Evolutionary conservation across 2,797 vertebrate species (phyloP).

Genomic region (Aplochiton taeniatus): DNA sequence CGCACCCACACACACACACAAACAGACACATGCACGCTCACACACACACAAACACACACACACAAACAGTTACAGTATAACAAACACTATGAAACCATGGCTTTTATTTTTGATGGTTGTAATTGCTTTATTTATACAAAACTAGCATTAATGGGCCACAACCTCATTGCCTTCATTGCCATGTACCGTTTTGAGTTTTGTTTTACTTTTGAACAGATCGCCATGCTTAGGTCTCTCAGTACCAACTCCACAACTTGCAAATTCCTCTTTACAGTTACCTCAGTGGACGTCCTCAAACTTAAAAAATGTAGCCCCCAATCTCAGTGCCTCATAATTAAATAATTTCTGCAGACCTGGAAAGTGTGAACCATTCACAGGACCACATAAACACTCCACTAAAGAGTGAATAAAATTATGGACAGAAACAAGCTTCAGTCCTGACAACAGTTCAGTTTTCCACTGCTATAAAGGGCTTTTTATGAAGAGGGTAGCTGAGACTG

Average conservation of each 20-base stretch:
- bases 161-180: slow-evolving; percentile 9
- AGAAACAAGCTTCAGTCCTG: slow-evolving; percentile 49
- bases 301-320: slow-evolving; percentile 27
- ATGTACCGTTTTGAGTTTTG: slow-evolving; percentile 9
- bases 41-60: slow-evolving; percentile 13
- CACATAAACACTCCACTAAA: slow-evolving; percentile 45
- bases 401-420: slow-evolving; percentile 52
- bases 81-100: not conserved
- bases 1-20: slow-evolving; percentile 13
- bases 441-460: slow-evolving; percentile 54
- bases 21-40: slow-evolving; percentile 9
- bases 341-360: slow-evolving; percentile 42
- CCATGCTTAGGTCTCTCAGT: no score
- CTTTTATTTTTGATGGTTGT: no score
- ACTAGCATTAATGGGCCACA: slow-evolving; percentile 31
- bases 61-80: not conserved
- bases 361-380: slow-evolving; percentile 40
- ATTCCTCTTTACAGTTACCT: slow-evolving; percentile 11
- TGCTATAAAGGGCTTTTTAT: slow-evolving; percentile 57
- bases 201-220: slow-evolving; percentile 11
- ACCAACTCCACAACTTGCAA: not conserved
- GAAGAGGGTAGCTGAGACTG: slow-evolving; percentile 27
- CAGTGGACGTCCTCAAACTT: slow-evolving; percentile 25
- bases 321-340: slow-evolving; percentile 45
- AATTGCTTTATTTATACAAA: no score